Evolutionary conservation across 2,888 invertebrate species (phyloP).

Genomic region (Ectobius pallidus): DNA sequence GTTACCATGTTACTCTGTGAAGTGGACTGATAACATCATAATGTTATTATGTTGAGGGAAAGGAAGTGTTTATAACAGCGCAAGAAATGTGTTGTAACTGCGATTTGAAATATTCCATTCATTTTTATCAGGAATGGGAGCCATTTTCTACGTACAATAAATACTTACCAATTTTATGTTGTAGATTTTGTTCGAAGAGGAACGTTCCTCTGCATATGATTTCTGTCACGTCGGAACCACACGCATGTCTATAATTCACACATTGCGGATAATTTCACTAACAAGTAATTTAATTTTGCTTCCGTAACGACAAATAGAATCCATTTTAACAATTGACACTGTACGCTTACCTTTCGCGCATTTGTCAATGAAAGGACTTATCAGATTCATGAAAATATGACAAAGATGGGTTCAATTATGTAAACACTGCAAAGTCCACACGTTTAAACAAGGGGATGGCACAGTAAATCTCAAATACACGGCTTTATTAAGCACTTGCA

Average conservation of each 20-base stretch:
- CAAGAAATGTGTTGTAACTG: too few relatives aligned
- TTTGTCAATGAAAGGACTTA: conserved; percentile 35
- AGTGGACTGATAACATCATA: too few relatives aligned
- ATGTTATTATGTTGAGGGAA: too few relatives aligned
- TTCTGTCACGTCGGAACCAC: conserved; percentile 38
- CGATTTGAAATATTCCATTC: too few relatives aligned
- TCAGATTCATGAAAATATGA: not conserved
- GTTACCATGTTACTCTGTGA: too few relatives aligned
- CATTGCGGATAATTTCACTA: conserved; percentile 3
- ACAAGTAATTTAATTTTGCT: conserved; percentile 5
- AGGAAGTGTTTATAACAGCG: too few relatives aligned
- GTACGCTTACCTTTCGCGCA: conserved; percentile 32
- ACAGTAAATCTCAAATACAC: too few relatives aligned
- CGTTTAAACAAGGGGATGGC: too few relatives aligned
- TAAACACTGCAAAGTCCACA: too few relatives aligned
- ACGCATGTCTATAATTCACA: conserved; percentile 26
- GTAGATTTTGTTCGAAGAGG: conserved; percentile 14
- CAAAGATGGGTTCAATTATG: too few relatives aligned
- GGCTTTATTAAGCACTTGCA: too few relatives aligned
- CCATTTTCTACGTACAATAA: conserved; percentile 24
- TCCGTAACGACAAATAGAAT: conserved; percentile 14
- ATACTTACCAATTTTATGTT: conserved; percentile 30
- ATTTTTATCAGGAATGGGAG: conserved; percentile 13
- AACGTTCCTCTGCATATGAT: conserved; percentile 25
- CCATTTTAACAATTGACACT: conserved; percentile 36